Evolutionary conservation across 1,140 invertebrate species (phyloP), one percentile per base, ranked within the genome.

Genomic region (Danaus plexippus): DNA sequence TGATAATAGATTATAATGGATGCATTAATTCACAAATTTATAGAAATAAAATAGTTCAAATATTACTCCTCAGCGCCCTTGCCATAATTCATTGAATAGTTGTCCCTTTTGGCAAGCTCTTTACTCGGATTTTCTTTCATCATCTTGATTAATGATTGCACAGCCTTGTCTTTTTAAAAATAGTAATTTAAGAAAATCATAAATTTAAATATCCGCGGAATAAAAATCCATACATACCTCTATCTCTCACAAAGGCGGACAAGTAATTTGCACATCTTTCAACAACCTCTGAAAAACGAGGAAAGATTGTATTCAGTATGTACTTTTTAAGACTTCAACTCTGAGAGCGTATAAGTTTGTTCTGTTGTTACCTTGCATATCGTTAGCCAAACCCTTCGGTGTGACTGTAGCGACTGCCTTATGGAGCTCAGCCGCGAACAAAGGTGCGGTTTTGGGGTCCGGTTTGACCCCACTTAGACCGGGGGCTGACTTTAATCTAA

Each of bases 211-310:
- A 32, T 3, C 22, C 22, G 22, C 22, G 7, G 0, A 6, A 32
- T 32, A 32, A 32, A 32, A 32, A 32, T n/a, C 22, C 22, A 11
- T 18, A 47, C 64, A 55, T 51, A 80, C 79, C 75, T 74, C 75
- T 60, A 43, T 82, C 79, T 48, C 79, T 68, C 15, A 73, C 49
- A 66, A 76, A 82, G 9, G 74, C 77, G 15, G 79, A 82, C 41
- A 82, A 66, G 48, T 82, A 82, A 54, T 76, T 76, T 9, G 71
- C 66, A 48, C 74, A 77, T 22, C 73, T 58, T 1, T 59, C 59
- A 22, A 80, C 71, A 0, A 82, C 75, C 52, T 75, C 79, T 82
- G 65, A 44, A 75, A 78, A 12, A 54, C 48, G 59, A 41, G 13
- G 52, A n/a, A 47, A 54, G 57, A 2, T n/a, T 43, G 9, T 46